Evolutionary conservation across 2,797 vertebrate species (phyloP).

Genomic region (Lagodon rhomboides): DNA sequence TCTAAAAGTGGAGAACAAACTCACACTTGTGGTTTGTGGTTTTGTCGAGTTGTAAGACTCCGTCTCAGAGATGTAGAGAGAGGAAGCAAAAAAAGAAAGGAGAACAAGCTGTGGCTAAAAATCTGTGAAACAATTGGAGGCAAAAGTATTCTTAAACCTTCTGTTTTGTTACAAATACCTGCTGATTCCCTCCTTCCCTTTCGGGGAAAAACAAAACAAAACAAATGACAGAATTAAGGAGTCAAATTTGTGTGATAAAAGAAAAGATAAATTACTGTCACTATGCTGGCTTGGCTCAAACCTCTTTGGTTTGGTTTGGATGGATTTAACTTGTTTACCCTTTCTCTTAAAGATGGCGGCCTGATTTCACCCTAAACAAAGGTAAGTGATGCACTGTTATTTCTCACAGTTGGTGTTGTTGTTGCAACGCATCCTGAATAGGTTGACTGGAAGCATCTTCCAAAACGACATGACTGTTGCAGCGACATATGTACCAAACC

Average conservation of each 20-base stretch:
- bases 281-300: not conserved
- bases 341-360: not conserved
- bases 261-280: not conserved
- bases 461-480: too few species aligned
- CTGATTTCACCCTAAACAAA: not conserved
- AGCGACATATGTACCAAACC: too few species aligned
- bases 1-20: not conserved
- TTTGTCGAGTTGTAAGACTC: not conserved
- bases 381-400: not conserved
- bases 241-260: not conserved
- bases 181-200: not conserved
- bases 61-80: not conserved
- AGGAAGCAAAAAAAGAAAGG: not conserved
- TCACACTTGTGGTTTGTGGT: not conserved
- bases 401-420: not conserved
- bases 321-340: not conserved
- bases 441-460: too few species aligned
- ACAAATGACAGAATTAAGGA: not conserved
- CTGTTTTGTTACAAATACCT: not conserved
- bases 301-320: not conserved
- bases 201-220: not conserved
- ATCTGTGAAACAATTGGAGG: conserved; percentile 4
- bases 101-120: conserved; percentile 5
- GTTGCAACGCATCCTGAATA: too few species aligned
- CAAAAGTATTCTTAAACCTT: not conserved